Evolutionary conservation across 2,113 vertebrate species (phyloP).

Genomic region (Apaloderma vittatum): DNA sequence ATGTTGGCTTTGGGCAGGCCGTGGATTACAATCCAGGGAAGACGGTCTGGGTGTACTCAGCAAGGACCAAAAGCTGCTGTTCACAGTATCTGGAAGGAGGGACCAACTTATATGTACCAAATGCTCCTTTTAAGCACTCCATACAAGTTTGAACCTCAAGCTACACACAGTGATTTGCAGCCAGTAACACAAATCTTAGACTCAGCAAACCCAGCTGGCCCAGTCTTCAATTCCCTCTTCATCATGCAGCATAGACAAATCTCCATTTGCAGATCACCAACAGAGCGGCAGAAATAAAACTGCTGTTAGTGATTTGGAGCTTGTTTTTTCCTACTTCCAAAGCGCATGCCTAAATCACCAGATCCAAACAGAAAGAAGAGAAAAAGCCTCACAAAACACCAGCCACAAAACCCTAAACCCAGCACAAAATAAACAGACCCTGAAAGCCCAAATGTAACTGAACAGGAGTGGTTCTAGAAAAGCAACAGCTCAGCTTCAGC

Average conservation of each 20-base stretch:
- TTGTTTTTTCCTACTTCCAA: neutral
- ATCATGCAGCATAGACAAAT: neutral
- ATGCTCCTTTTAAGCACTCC: neutral
- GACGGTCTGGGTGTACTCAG: neutral
- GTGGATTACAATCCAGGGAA: neutral
- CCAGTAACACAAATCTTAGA: neutral
- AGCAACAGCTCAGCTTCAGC: constrained; percentile 18
- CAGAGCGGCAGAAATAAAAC: neutral
- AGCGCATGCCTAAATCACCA: neutral
- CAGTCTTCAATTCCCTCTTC: neutral
- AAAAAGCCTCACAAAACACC: neutral
- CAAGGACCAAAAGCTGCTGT: neutral
- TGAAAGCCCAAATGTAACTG: neutral
- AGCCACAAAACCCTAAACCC: neutral
- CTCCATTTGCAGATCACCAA: neutral
- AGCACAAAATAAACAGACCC: neutral
- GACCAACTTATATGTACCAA: neutral
- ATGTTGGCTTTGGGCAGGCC: neutral
- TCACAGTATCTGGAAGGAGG: neutral
- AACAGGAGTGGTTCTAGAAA: constrained; percentile 27
- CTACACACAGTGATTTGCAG: neutral
- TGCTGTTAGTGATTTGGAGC: neutral
- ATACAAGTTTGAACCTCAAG: neutral
- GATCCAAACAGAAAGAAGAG: neutral
- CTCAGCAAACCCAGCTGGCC: neutral